Percentiles rank a stretch among this genome's conserved stretches.
Conservation (phyloP, 2,113 vertebrate species). For the Brachypodius melanocephalos region DNA sequence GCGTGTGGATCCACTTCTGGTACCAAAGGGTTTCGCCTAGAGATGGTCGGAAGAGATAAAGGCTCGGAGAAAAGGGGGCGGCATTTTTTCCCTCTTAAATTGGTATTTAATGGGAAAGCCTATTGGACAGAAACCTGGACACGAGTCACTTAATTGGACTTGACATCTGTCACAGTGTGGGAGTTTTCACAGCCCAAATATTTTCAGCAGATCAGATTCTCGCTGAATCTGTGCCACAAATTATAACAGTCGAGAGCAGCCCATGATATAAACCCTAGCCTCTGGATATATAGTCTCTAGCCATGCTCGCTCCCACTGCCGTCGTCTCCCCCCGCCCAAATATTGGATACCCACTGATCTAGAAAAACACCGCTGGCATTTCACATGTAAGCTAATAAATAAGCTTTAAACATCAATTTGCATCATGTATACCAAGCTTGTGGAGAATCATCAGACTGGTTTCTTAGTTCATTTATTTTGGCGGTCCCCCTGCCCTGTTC, state of each 20-base stretch:
- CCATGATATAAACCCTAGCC: conserved; percentile 59
- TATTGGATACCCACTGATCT: conserved; percentile 43
- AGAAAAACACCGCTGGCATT: conserved; percentile 61
- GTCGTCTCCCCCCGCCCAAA: background rate
- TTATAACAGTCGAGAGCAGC: conserved; percentile 72
- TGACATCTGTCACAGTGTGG: conserved; percentile 84
- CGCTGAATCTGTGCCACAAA: conserved; percentile 77
- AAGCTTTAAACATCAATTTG: conserved; percentile 55
- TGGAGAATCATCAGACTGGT: background rate
- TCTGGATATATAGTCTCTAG: conserved; percentile 48
- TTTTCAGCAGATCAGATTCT: conserved; percentile 79
- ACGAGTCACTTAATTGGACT: conserved; percentile 81
- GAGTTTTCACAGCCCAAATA: conserved; percentile 83
- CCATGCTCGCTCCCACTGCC: background rate
- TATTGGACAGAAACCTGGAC: conserved; percentile 80
- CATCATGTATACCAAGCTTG: background rate
- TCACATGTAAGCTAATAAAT: conserved; percentile 39
- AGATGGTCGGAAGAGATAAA: conserved; percentile 76
- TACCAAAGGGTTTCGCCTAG: conserved; percentile 71
- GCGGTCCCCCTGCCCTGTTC: background rate
- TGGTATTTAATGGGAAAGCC: conserved; percentile 81
- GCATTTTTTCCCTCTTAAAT: conserved; percentile 75
- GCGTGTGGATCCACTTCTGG: conserved; percentile 55
- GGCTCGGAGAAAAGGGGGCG: conserved; percentile 70
- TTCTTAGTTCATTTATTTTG: background rate